Base-by-base conservation (phyloP, 2,797 vertebrate genomes). In the Syngnathus rostellatus region DNA sequence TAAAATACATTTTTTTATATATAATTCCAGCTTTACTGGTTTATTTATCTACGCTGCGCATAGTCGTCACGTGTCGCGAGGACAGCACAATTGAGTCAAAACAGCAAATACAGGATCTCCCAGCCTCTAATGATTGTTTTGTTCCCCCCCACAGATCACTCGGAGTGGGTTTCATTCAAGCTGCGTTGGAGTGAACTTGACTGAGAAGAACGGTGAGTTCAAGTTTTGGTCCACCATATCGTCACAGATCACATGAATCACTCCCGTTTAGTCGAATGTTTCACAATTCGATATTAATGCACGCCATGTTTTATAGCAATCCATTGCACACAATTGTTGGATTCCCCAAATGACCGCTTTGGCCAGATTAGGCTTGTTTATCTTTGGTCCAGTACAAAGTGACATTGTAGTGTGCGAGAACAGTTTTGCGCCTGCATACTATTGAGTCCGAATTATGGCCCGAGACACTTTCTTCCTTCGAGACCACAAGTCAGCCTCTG, bases 391-490 rank as follows among this genome's bases (percentile, higher is more conserved):
- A 31, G 31, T 31, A 31, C 31, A 31, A 31, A 21, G 39, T 43
- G 40, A 10, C 59, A 43, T 62, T 43, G 12, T 62, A 23, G 40
- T 43, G 21, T 8, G 21, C 12, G n/a, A n/a, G 21, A 62, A 45
- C 39, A 7, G 60, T 62, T 45, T 62, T 45, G 21, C 7, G 40
- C 41, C 60, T 1, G 25, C 21, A 62, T 45, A 23, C 21, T 45
- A 9, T 62, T 25, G n/a, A 25, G 21, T 39, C n/a, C 8, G 41
- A 62, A 45, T 62, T 62, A 62, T 45, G 21, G 40, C 60, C 31
- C 12, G 1, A 16, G n/a, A 21, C 60, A 14, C 10, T 61, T 61
- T 17, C 10, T 43, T 62, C 60, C n/a, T 69, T 77, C 65, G 51
- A 41, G 31, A 62, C 69, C 60, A 45, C 31, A 54, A 68, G 46